Evolutionary conservation across 1,140 invertebrate species (phyloP), one percentile per base, ranked within the genome.

Genomic region (Aphaenogaster floridana): DNA sequence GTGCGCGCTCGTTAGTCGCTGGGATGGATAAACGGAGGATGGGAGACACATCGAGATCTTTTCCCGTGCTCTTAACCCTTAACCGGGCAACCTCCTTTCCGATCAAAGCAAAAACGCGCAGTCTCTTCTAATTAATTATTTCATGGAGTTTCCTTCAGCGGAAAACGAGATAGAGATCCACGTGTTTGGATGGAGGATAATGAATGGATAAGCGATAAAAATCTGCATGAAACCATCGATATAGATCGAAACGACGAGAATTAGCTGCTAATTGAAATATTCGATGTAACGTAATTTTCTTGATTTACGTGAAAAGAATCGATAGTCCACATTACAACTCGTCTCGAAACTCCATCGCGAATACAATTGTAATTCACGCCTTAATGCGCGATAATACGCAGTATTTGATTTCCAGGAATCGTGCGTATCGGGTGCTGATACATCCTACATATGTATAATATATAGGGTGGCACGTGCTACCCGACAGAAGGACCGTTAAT

Each of bases 1-100:
- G 11, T 34, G 59, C 63, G 80, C 57, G 42, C 80, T 61, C 68
- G 54, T 83, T 83, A 83, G 17, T 36, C 68, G 80, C 68, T 48
- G 42, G n/a, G 42, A 81, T 45, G 48, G 63, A 83, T 74, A 74
- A 83, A 48, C 68, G 42, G 17, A 36, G 52, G 52, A 72, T 48
- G 68, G 28, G 21, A 81, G 48, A 45, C 15, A n/a, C 48, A 17
- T 72, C 39, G 11, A 59, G 79, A 83, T 69, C 34, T 69, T n/a
- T 69, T 21, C 48, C 6, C 21, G 21, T 45, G 74, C 39, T 79
- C 79, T 83, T 66, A 74, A 61, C 13, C 52, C 63, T 81, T 71
- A 71, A 81, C 36, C 64, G 13, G 54, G 28, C 68, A 69, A 69
- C 21, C 69, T 59, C 39, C 15, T 57, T 42, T 61, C 39, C 42